Base-by-base conservation (phyloP, 2,113 vertebrate species). In the Acrocephalus kingi region DNA sequence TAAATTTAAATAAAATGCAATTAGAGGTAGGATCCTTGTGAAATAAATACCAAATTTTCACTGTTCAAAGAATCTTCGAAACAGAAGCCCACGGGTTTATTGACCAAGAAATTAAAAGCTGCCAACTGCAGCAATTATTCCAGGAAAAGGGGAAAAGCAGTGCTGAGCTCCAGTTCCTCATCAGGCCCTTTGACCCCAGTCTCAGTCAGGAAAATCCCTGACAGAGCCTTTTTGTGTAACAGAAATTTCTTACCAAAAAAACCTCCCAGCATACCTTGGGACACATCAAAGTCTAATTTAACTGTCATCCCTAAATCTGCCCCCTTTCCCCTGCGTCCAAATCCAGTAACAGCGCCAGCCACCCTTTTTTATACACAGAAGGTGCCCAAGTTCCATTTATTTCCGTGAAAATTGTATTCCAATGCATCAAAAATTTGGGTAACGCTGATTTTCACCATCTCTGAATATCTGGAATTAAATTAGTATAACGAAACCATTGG, bases 401-500 rank as follows among this genome's bases (percentile, higher is more conserved):
- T 49, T 59, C n/a, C 8, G n/a, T 1, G 5, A 74, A 89, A 66
- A 8, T 6, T 0, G 2, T 61, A 51, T 59, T 88, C 37, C 49
- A n/a, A 31, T 4, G 11, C 10, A 52, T 3, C 13, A 41, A 62
- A 80, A 49, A 39, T 12, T 9, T 13, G 23, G 16, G 3, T 1
- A 18, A 35, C 0, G 0, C 8, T 6, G 41, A 17, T 25, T 68
- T 72, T 75, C 35, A 51, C 24, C 18, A 7, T 49, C 43, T 69
- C 45, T 23, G 33, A 61, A 4, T 39, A 58, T 1, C 52, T 71
- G n/a, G n/a, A 43, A 74, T 46, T 59, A 35, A 67, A 43, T 27
- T 23, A 30, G 28, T 79, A 31, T 21, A 2, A 16, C 0, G 0
- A 71, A 13, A 46, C 35, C 31, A 4, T 2, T 9, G 14, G 33